These are phyloP conservation scores for Halisarca cf. caerulea DNA, from an alignment of 37 sponge, comb jelly and placozoan genomes.

Conservation along the genomic window DNA sequence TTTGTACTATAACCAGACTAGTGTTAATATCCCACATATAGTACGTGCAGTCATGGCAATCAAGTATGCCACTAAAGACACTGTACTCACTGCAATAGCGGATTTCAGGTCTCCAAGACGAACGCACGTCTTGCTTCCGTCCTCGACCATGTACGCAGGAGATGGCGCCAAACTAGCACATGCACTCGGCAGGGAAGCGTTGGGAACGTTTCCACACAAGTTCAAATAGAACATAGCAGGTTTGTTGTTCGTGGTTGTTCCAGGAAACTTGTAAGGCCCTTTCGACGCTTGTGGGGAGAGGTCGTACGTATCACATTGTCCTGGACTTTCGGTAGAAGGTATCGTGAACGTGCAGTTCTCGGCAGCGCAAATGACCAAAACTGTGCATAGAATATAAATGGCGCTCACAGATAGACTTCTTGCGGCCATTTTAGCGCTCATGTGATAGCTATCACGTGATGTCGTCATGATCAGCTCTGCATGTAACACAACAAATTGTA, in stretches of 20 bases:
- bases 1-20: too few species aligned
- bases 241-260: background rate
- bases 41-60: too few species aligned
- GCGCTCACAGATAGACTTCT: too few species aligned
- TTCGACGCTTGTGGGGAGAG: slow-evolving; percentile 12
- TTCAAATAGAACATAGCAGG: slow-evolving; percentile 18
- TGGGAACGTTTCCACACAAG: slow-evolving; percentile 37
- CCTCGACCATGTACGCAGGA: slow-evolving; percentile 40
- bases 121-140: background rate
- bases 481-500: too few species aligned
- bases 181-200: slow-evolving; percentile 15
- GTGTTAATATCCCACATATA: too few species aligned
- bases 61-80: too few species aligned
- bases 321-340: slow-evolving; percentile 24
- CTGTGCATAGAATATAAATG: too few species aligned
- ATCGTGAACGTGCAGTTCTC: slow-evolving; percentile 36
- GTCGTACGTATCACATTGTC: slow-evolving; percentile 40
- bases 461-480: too few species aligned
- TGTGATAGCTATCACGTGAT: too few species aligned
- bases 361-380: background rate
- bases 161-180: slow-evolving; percentile 4
- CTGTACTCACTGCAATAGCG: slow-evolving; percentile 33
- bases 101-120: slow-evolving; percentile 37
- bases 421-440: too few species aligned
- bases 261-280: background rate